Evolutionary conservation across 2,888 invertebrate species (phyloP).

Genomic region (Campoplex nolae): DNA sequence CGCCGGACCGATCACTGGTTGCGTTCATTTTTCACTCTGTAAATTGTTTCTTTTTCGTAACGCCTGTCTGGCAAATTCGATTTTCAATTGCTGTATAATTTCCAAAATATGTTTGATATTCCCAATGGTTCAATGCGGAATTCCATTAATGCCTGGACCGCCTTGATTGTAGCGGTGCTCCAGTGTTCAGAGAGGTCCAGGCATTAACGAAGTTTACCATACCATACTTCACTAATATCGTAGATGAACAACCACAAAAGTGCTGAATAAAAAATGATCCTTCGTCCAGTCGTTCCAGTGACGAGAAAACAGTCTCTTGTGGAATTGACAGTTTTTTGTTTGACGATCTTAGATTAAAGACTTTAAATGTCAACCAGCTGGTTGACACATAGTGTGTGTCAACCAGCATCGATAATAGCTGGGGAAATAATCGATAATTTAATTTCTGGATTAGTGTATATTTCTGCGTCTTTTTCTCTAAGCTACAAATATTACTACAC

Average conservation of each 20-base stretch:
- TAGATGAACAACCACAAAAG: too few species aligned
- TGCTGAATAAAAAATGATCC: too few species aligned
- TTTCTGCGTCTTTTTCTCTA: neutral
- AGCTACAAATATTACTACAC: neutral
- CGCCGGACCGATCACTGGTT: slow-evolving; percentile 1
- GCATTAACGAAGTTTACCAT: too few species aligned
- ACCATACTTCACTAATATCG: too few species aligned
- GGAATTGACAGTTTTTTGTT: neutral
- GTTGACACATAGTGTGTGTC: neutral
- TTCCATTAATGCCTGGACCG: too few species aligned
- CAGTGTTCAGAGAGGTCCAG: too few species aligned
- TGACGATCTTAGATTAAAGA: neutral
- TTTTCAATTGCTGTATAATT: neutral
- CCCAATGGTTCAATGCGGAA: neutral
- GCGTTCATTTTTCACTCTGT: neutral
- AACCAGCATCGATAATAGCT: neutral
- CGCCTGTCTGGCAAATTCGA: neutral
- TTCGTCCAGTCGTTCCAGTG: neutral
- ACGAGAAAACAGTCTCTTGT: neutral
- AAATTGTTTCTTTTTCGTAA: neutral
- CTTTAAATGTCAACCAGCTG: neutral
- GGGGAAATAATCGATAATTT: neutral
- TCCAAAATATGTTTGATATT: neutral
- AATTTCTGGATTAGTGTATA: neutral
- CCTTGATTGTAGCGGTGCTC: neutral